Conservation (phyloP, 2,888 invertebrate genomes). For the Archaeoteleia sp. region DNA sequence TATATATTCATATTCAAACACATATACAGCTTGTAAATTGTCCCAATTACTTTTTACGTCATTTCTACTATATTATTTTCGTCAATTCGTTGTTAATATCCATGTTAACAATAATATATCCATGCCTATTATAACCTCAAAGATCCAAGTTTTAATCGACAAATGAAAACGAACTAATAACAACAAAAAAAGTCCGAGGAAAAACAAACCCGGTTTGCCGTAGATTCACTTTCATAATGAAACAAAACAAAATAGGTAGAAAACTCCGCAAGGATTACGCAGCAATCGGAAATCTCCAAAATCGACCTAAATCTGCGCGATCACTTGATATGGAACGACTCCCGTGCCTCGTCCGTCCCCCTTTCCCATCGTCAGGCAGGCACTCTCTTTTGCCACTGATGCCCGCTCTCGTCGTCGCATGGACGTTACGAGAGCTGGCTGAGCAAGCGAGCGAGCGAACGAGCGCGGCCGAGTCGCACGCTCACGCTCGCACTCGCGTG, state of each 20-base stretch:
- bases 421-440: constrained; percentile 42
- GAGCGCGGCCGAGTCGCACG: constrained; percentile 28
- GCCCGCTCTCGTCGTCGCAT: constrained; percentile 49
- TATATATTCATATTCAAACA: too few species aligned
- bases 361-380: constrained; percentile 33
- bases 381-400: constrained; percentile 40
- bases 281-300: constrained; percentile 42
- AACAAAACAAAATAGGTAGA: neutral
- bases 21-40: too few species aligned
- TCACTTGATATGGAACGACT: constrained; percentile 42
- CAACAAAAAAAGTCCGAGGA: too few species aligned
- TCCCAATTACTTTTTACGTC: too few species aligned
- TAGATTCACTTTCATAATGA: too few species aligned
- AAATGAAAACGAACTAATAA: too few species aligned
- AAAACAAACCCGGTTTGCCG: too few species aligned
- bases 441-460: constrained; percentile 1
- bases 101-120: too few species aligned
- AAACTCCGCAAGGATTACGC: constrained; percentile 6
- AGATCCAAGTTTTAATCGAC: too few species aligned
- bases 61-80: too few species aligned
- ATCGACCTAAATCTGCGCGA: constrained; percentile 45
- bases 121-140: too few species aligned
- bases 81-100: too few species aligned
- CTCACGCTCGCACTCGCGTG: constrained; percentile 41
- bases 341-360: constrained; percentile 33